Evolutionary conservation across 2,888 invertebrate species (phyloP).

Genomic region (Salpingus planirostris): DNA sequence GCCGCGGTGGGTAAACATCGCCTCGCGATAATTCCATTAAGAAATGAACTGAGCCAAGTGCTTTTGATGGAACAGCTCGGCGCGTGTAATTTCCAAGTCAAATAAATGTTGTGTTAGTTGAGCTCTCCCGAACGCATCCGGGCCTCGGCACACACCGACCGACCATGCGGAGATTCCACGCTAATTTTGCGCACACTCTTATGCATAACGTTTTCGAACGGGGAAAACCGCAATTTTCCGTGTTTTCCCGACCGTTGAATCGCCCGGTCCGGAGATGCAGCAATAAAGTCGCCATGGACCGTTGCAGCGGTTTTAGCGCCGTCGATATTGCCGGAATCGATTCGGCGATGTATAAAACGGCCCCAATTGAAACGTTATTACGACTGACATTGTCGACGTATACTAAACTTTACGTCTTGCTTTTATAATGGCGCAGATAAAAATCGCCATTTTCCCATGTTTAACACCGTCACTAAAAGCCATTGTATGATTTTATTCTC

Average conservation of each 20-base stretch:
- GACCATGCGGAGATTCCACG: slow-evolving; percentile 28
- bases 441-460: slow-evolving; percentile 22
- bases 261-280: too few relatives aligned
- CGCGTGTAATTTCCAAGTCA: slow-evolving; percentile 38
- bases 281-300: too few relatives aligned
- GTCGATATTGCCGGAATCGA: too few relatives aligned
- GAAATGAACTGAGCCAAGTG: slow-evolving; percentile 40
- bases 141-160: slow-evolving; percentile 21
- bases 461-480: slow-evolving; percentile 20
- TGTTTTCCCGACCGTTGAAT: too few relatives aligned
- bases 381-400: slow-evolving; percentile 9
- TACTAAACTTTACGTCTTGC: slow-evolving; percentile 21
- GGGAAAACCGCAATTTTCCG: too few relatives aligned
- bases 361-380: slow-evolving; percentile 13
- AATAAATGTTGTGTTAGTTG: slow-evolving; percentile 36
- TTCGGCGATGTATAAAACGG: slow-evolving; percentile 9
- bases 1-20: slow-evolving; percentile 33
- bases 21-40: slow-evolving; percentile 40
- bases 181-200: slow-evolving; percentile 22
- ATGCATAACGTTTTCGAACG: too few relatives aligned
- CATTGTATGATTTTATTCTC: slow-evolving; percentile 23
- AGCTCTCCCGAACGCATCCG: slow-evolving; percentile 22
- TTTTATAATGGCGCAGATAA: slow-evolving; percentile 25
- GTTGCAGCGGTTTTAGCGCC: too few relatives aligned
- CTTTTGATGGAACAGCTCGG: slow-evolving; percentile 32